A percentile compares a stretch with the other conserved stretches of the same genome.
Conservation (phyloP, 1,140 invertebrate species). For the Drosophila baimaii region DNA sequence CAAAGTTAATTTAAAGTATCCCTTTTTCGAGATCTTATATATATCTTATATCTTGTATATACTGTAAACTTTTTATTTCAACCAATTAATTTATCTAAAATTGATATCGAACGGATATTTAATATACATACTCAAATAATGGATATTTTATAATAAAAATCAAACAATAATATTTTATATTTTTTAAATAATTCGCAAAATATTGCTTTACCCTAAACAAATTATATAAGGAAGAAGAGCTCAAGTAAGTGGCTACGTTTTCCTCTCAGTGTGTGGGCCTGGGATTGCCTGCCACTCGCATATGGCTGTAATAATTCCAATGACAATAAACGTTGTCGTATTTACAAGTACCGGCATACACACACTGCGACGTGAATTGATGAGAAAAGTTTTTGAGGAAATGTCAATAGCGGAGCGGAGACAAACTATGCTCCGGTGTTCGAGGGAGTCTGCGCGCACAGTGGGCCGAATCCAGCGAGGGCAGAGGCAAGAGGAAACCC, state of each 20-base stretch:
- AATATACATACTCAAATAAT: too few species aligned
- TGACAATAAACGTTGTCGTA: constrained; percentile 83
- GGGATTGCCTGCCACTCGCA: constrained; percentile 57
- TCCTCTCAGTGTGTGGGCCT: constrained; percentile 5
- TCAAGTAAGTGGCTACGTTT: neutral
- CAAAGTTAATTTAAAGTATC: too few species aligned
- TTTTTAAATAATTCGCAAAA: too few species aligned
- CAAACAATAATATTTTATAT: too few species aligned
- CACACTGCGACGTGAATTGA: constrained; percentile 74
- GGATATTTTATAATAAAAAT: too few species aligned
- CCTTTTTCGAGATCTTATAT: too few species aligned
- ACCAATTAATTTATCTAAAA: too few species aligned
- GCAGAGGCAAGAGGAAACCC: neutral
- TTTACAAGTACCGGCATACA: constrained; percentile 74
- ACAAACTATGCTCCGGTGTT: constrained; percentile 68
- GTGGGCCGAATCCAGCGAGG: constrained; percentile 12
- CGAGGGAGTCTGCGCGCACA: constrained; percentile 35
- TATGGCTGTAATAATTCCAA: constrained; percentile 80
- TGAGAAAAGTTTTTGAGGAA: constrained; percentile 83
- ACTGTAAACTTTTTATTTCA: too few species aligned
- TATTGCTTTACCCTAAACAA: too few species aligned
- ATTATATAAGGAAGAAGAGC: neutral
- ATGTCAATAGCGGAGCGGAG: constrained; percentile 79
- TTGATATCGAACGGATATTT: too few species aligned
- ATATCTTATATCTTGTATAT: too few species aligned